Percentiles rank a stretch among this genome's conserved stretches.
phyloP scores from a whole-genome alignment of 1,140 invertebrate species.

The Pachyrhynchus sulphureomaculatus region DNA sequence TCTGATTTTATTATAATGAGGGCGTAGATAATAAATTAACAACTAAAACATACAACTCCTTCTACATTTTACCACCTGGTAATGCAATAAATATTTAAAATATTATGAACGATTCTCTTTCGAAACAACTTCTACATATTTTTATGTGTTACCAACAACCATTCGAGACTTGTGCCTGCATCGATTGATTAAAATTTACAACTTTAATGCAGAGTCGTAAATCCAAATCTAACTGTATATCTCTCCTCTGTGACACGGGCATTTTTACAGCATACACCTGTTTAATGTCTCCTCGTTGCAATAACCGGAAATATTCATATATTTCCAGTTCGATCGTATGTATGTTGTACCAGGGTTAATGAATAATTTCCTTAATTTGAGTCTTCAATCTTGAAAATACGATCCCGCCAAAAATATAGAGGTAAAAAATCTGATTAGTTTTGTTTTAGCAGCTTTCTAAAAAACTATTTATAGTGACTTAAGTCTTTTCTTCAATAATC shows the following conservation, averaged over 20 bases:
- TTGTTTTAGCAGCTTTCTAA: too few species aligned
- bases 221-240: conserved; percentile 22
- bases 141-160: background rate
- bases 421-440: too few species aligned
- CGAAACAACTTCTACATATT: background rate
- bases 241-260: conserved; percentile 6
- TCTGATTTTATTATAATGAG: too few species aligned
- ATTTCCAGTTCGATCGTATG: conserved; percentile 17
- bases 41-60: too few species aligned
- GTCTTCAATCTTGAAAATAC: background rate
- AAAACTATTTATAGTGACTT: too few species aligned
- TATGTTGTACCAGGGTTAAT: conserved; percentile 6
- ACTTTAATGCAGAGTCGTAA: conserved; percentile 4
- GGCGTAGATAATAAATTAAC: too few species aligned
- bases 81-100: too few species aligned
- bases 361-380: background rate
- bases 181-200: conserved; percentile 20
- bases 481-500: too few species aligned
- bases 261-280: conserved; percentile 27
- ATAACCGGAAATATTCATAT: conserved; percentile 26
- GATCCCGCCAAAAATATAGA: too few species aligned
- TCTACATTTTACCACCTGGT: too few species aligned
- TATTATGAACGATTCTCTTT: background rate
- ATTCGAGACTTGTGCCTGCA: background rate
- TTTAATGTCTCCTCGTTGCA: conserved; percentile 18